Evolutionary conservation across 2,888 invertebrate species (phyloP).

Genomic region (Cataglyphis cursor): DNA sequence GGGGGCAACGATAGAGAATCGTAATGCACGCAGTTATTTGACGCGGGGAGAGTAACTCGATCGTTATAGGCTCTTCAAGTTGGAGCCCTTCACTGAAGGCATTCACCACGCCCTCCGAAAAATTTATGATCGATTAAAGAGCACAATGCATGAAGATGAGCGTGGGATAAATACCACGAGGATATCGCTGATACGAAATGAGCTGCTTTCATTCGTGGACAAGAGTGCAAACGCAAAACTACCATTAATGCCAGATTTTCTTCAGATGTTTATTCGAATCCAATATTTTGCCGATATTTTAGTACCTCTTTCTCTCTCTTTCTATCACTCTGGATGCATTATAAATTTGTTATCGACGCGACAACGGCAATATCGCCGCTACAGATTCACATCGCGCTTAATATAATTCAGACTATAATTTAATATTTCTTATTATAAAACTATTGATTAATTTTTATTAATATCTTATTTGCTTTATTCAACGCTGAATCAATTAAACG

Average conservation of each 20-base stretch:
- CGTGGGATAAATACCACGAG: background rate
- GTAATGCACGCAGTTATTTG: background rate
- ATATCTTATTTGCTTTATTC: background rate
- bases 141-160: conserved; percentile 11
- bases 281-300: conserved; percentile 21
- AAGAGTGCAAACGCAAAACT: background rate
- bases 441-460: background rate
- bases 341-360: conserved; percentile 22
- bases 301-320: background rate
- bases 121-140: conserved; percentile 47
- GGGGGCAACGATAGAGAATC: background rate
- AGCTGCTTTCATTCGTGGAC: conserved; percentile 2
- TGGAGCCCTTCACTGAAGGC: conserved; percentile 4
- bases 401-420: conserved; percentile 9
- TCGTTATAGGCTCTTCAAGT: conserved; percentile 26
- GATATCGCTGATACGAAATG: background rate
- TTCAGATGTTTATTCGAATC: conserved; percentile 15
- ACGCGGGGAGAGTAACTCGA: conserved; percentile 7
- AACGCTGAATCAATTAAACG: background rate
- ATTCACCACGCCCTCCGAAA: conserved; percentile 36
- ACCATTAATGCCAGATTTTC: conserved; percentile 9
- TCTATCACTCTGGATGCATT: background rate
- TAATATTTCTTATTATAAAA: conserved; percentile 33
- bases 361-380: background rate
- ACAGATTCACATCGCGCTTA: background rate